phyloP scores from a whole-genome alignment of 1,140 invertebrate species.

The Eriosoma lanigerum region DNA sequence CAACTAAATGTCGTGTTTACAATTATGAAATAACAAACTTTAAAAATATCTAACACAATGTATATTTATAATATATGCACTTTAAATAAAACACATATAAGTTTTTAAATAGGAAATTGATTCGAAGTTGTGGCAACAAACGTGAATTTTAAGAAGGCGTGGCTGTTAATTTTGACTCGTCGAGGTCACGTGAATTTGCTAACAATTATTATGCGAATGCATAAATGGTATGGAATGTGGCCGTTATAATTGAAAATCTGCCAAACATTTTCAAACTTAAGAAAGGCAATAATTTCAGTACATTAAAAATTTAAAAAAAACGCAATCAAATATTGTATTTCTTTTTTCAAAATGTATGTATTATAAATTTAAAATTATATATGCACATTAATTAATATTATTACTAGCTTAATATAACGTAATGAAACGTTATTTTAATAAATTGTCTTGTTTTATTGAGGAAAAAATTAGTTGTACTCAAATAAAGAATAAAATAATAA shows the following conservation, averaged over 20 bases:
- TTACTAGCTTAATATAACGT: no score
- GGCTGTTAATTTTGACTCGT: constrained; percentile 12
- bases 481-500: no score
- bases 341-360: no score
- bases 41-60: background rate
- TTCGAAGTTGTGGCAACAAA: background rate
- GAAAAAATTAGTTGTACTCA: no score
- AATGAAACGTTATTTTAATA: no score
- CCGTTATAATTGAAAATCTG: constrained; percentile 36
- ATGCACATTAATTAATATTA: no score
- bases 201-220: constrained; percentile 36
- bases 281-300: background rate
- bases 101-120: background rate
- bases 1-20: no score
- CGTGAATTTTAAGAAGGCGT: constrained; percentile 1
- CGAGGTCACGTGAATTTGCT: constrained; percentile 14
- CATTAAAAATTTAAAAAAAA: constrained; percentile 13
- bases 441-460: no score
- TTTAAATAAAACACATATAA: background rate
- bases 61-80: background rate
- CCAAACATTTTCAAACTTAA: constrained; percentile 27
- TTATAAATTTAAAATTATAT: no score
- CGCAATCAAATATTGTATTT: no score
- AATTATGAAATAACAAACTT: background rate
- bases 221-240: constrained; percentile 20